Base-by-base conservation (phyloP, 2,888 invertebrate genomes). In the Tortrix viridana region DNA sequence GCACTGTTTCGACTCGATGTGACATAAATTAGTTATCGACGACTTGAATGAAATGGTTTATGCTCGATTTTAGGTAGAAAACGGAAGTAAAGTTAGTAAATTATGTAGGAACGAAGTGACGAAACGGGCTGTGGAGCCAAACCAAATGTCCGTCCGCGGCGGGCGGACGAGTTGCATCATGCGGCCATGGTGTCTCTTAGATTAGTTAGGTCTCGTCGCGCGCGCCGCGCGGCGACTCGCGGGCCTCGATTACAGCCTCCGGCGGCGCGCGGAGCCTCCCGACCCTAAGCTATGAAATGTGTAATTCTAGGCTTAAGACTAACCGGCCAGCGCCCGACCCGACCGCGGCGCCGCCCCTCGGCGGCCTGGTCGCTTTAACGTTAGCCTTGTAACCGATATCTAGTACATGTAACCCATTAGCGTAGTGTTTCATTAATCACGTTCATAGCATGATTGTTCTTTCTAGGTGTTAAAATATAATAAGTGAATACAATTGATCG, bases 251-350 rank as follows among this genome's bases (percentile, higher is more conserved):
- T 90, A 88, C 80, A 87, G 85, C 76, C 75, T 69, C 76, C 75
- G 75, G 71, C 70, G 74, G 73, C 71, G 79, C 75, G 79, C 76
- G 73, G 69, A 69, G 76, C 73, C 73, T 76, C 71, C 69, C 76
- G 88, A 89, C 88, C 89, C 90, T 85, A 79, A 83, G 76, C 89
- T 86, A 80, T 89, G 89, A 89, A 90, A 89, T 90, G 90, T 90
- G 89, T 88, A 89, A 90, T 88, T 87, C 75, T 85, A 85, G 70
- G 64, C 49, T 57, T 73, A 72, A 69, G 49, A 56, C 22, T 53
- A 43, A 37, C 41, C 50, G 55, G n/a, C n/a, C 38, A 52, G 37
- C 56, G 7, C 72, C 59, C 67, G 70, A 71, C 46, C 41, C 23
- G 32, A 26, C 37, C 70, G 77, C 74, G 71, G 74, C 75, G 77